Conservation (phyloP, 2,113 vertebrate genomes). For the Pteronura brasiliensis region DNA sequence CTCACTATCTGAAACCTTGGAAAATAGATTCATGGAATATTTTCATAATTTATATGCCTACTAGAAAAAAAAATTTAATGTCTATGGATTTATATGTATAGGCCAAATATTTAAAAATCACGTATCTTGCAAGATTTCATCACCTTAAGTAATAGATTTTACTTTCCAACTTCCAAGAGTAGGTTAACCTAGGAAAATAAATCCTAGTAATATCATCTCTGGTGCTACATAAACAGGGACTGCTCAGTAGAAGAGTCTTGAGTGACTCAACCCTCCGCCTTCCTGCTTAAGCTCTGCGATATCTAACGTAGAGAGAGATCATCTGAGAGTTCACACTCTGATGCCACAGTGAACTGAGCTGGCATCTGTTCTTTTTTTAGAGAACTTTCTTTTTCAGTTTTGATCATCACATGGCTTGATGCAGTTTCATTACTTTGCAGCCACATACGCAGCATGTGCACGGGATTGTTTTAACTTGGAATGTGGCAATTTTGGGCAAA, state of each 20-base stretch:
- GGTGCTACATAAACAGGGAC: not conserved
- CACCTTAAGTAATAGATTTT: not conserved
- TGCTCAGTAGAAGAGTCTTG: not conserved
- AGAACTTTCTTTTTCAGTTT: not conserved
- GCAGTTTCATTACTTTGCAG: not conserved
- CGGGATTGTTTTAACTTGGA: not conserved
- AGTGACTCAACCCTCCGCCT: not conserved
- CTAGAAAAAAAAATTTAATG: not conserved
- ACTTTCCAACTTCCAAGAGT: not conserved
- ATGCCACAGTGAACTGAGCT: not conserved
- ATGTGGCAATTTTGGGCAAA: not conserved
- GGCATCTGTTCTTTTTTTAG: not conserved
- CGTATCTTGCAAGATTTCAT: not conserved
- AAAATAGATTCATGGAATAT: not conserved
- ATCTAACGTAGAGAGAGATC: not conserved
- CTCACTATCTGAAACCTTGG: not conserved
- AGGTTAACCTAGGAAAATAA: slow-evolving; percentile 2
- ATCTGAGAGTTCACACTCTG: not conserved
- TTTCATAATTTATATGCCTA: not conserved
- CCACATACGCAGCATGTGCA: not conserved
- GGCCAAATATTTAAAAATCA: not conserved
- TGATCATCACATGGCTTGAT: not conserved
- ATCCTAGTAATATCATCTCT: not conserved
- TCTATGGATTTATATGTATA: not conserved
- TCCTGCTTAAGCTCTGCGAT: not conserved